Evolutionary conservation across 2,797 vertebrate genomes (phyloP), one percentile per base, ranked within the genome.

Genomic region (Argya squamiceps): DNA sequence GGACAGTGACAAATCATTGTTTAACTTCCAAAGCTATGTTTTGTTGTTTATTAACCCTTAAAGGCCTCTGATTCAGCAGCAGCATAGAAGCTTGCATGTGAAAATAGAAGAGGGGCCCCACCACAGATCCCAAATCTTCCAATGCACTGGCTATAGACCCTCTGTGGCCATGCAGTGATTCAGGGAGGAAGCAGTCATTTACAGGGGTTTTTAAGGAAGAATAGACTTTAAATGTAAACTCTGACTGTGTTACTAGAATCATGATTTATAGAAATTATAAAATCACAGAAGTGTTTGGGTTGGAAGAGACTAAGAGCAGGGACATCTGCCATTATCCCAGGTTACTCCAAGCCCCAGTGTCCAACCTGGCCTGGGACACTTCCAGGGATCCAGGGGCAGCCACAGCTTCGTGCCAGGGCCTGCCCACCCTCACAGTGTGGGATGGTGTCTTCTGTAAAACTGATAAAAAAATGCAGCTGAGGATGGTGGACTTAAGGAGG

Each of bases 111-210:
- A 41, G 21, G 12, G 15, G 5, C 1, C 30, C 49, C 44, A 39
- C 6, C 29, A 15, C 32, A 53, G 32, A 30, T 10, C 39, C 27
- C 53, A 2, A 0, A 1, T 11, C 26, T 67, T 50, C 18, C 55
- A 27, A 0, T 13, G 46, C 34, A 12, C 0, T 1, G 11, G 36
- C 26, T 7, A 4, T 2, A n/a, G 13, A 17, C 27, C 23, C 19
- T n/a, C 26, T 70, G 44, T 43, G 34, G 4, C 16, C 65, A 34
- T 2, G n/a, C 55, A 14, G 1, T 7, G 30, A 13, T 15, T 20
- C 36, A 14, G 37, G 26, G 65, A 23, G 56, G 30, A 15, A 81
- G 18, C 36, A 63, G 29, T 12, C n/a, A 13, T 13, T 80, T 36
- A 11, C 15, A 18, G n/a, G 22, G 37, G 19, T 6, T 53, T 63